These are phyloP conservation scores for Anoplophora glabripennis DNA, from an alignment of 1,140 invertebrate genomes.

Conservation along the genomic window DNA sequence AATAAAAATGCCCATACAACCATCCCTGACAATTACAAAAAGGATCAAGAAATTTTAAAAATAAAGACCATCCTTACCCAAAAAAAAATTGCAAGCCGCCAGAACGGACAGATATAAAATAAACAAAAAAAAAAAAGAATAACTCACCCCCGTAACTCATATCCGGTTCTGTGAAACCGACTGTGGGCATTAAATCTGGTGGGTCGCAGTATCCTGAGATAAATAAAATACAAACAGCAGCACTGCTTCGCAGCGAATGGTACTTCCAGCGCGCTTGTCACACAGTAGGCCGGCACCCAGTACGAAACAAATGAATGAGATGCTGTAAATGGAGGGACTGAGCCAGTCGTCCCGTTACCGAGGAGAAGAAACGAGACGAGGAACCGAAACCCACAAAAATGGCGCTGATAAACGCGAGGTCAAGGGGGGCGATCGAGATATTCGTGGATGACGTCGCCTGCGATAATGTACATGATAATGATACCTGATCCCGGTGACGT, in stretches of 20 bases:
- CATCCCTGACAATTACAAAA: too few species aligned
- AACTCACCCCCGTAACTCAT: constrained; percentile 17
- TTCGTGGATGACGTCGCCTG: background rate
- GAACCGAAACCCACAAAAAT: background rate
- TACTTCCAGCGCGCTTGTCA: background rate
- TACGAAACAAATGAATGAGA: constrained; percentile 9
- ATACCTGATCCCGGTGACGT: too few species aligned
- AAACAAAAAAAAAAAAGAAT: background rate
- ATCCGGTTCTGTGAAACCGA: constrained; percentile 17
- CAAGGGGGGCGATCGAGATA: background rate
- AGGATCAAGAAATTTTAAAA: too few species aligned
- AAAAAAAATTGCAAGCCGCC: too few species aligned
- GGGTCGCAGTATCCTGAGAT: constrained; percentile 1
- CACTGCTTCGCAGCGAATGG: constrained; percentile 4
- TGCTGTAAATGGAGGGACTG: constrained; percentile 17
- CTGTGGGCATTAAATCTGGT: constrained; percentile 11
- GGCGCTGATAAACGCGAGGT: background rate
- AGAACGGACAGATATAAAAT: too few species aligned
- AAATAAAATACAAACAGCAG: constrained; percentile 7
- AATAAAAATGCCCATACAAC: too few species aligned
- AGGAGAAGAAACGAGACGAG: background rate
- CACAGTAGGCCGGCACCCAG: constrained; percentile 1
- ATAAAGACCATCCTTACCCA: too few species aligned
- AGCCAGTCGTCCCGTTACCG: constrained; percentile 7
- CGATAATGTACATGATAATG: background rate